phyloP scores from a whole-genome alignment of 2,797 vertebrate species.

The Anolis apletophallus region DNA sequence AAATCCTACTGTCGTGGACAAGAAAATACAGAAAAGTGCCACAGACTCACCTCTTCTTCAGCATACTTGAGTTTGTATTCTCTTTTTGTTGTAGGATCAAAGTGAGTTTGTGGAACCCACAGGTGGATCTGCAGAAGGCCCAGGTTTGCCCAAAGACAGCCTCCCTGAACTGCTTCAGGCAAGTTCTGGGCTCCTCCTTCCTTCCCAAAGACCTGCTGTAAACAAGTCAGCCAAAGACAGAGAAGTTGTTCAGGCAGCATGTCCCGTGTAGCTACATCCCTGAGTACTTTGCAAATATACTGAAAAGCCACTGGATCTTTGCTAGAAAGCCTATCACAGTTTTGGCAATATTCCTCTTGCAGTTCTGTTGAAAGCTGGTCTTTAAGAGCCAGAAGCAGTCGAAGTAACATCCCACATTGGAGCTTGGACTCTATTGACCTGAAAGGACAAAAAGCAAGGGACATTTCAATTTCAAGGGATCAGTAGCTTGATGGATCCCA shows the following conservation, averaged over 20 bases:
- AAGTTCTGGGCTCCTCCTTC: constrained; percentile 66
- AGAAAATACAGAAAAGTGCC: background rate
- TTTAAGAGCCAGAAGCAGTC: constrained; percentile 86
- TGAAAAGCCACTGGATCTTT: constrained; percentile 81
- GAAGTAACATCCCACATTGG: constrained; percentile 85
- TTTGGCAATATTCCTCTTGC: constrained; percentile 86
- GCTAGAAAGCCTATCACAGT: constrained; percentile 82
- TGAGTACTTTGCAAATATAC: constrained; percentile 84
- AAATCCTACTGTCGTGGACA: constrained; percentile 4
- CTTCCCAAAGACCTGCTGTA: constrained; percentile 86
- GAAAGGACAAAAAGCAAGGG: constrained; percentile 28
- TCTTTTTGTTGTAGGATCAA: constrained; percentile 94
- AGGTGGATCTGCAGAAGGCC: constrained; percentile 92
- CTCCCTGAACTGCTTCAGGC: constrained; percentile 80
- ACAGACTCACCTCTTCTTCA: constrained; percentile 88
- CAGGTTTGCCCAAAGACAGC: constrained; percentile 93
- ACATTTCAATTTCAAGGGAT: background rate
- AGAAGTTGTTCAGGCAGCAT: constrained; percentile 86
- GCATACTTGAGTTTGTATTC: constrained; percentile 92
- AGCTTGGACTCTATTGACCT: constrained; percentile 86
- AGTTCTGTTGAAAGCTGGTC: constrained; percentile 84
- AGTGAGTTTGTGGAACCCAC: constrained; percentile 93
- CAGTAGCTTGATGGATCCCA: background rate
- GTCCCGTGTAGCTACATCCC: constrained; percentile 80
- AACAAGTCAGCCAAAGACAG: constrained; percentile 83